These are phyloP conservation scores for Asarcornis scutulata DNA, from an alignment of 2,113 vertebrate species.

Conservation along the genomic window DNA sequence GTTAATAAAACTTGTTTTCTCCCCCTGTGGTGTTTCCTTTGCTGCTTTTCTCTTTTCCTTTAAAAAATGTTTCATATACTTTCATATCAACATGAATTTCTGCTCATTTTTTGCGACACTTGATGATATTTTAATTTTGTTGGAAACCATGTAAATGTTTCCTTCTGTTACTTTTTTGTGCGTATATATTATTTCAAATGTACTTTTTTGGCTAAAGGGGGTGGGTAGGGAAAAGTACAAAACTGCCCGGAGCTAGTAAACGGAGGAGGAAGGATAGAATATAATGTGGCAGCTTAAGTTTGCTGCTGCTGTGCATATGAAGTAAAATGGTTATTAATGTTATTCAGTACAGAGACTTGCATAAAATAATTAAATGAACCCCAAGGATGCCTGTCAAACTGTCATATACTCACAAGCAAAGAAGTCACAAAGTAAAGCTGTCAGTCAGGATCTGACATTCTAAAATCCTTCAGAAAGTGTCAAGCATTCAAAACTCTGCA, in stretches of 20 bases:
- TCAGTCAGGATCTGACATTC: slow-evolving; percentile 55
- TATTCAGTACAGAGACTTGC: slow-evolving; percentile 18
- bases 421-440: slow-evolving; percentile 9
- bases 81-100: not conserved
- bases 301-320: not conserved
- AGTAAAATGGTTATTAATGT: slow-evolving; percentile 35
- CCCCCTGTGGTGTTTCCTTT: not conserved
- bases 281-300: slow-evolving; percentile 29
- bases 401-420: not conserved
- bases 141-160: not conserved
- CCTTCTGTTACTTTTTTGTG: not conserved
- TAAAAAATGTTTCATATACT: not conserved
- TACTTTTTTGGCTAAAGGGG: not conserved
- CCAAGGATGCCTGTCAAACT: slow-evolving; percentile 50
- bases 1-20: not conserved
- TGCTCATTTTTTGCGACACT: not conserved
- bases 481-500: slow-evolving; percentile 51
- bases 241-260: not conserved
- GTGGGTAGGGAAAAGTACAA: not conserved
- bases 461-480: slow-evolving; percentile 50
- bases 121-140: not conserved
- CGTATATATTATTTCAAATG: not conserved
- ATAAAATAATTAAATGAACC: slow-evolving; percentile 40
- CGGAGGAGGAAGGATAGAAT: not conserved
- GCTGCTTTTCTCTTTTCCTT: not conserved